Evolutionary conservation across 2,113 vertebrate genomes (phyloP).

Genomic region (Meles meles): DNA sequence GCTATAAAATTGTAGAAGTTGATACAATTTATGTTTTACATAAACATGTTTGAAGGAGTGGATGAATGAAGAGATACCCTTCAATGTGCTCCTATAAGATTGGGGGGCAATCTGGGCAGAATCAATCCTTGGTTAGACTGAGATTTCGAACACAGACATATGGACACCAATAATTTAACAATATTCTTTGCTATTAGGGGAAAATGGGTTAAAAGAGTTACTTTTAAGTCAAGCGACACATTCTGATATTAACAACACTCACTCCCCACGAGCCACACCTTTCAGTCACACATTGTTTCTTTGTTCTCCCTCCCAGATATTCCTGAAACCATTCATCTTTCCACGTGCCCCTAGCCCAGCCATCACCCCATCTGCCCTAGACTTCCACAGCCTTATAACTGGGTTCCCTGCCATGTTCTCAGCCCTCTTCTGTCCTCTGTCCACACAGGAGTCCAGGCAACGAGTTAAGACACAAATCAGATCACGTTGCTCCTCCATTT

Average conservation of each 20-base stretch:
- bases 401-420: neutral
- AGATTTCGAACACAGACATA: neutral
- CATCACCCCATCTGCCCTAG: neutral
- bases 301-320: neutral
- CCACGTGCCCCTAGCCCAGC: neutral
- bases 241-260: neutral
- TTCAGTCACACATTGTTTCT: neutral
- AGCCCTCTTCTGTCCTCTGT: neutral
- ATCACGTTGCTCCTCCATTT: neutral
- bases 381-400: neutral
- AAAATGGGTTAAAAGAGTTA: neutral
- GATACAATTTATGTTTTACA: neutral
- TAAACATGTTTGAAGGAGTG: neutral
- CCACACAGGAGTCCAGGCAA: neutral
- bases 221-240: conserved; percentile 27
- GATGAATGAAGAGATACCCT: neutral
- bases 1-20: neutral
- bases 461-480: neutral
- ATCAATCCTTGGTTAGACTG: neutral
- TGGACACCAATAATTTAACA: neutral
- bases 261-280: neutral
- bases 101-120: neutral
- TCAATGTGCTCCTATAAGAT: neutral
- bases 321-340: neutral
- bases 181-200: neutral